Percentiles rank a stretch among this genome's conserved stretches.
Conservation (phyloP, 2,797 vertebrate genomes). For the Trematomus bernacchii region DNA sequence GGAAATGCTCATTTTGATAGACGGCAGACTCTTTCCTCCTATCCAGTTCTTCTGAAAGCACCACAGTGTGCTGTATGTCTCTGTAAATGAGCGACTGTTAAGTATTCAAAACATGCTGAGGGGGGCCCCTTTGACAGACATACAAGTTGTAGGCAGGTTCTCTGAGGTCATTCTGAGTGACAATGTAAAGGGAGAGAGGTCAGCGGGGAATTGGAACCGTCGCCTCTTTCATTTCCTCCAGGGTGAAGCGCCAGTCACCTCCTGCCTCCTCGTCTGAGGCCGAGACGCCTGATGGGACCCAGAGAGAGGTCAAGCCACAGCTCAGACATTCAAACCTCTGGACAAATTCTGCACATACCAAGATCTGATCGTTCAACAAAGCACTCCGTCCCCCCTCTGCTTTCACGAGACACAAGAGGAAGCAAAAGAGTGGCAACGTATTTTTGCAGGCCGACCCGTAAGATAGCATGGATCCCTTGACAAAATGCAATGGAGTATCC, state of each 20-base stretch:
- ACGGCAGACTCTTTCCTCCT: slow-evolving; percentile 62
- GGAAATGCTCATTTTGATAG: slow-evolving; percentile 75
- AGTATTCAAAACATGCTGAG: slow-evolving; percentile 63
- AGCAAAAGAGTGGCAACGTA: background rate
- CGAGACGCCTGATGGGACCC: slow-evolving; percentile 65
- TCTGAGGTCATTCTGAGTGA: slow-evolving; percentile 66
- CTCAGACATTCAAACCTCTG: slow-evolving; percentile 49
- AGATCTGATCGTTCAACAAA: slow-evolving; percentile 31
- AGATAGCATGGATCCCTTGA: too few species aligned
- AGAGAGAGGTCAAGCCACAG: slow-evolving; percentile 65
- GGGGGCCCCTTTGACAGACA: slow-evolving; percentile 60
- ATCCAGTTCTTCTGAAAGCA: slow-evolving; percentile 53
- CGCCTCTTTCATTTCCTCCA: slow-evolving; percentile 67
- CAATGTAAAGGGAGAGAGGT: slow-evolving; percentile 66
- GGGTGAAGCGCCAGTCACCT: slow-evolving; percentile 47
- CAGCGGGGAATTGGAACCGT: slow-evolving; percentile 57
- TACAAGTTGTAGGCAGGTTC: slow-evolving; percentile 40
- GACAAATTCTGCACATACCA: slow-evolving; percentile 62
- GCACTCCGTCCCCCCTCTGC: slow-evolving; percentile 18
- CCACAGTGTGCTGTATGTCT: slow-evolving; percentile 40
- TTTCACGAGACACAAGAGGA: slow-evolving; percentile 10
- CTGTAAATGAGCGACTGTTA: slow-evolving; percentile 54
- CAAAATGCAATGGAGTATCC: too few species aligned
- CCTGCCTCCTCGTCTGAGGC: slow-evolving; percentile 64
- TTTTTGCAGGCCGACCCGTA: too few species aligned